Evolutionary conservation across 2,797 vertebrate genomes (phyloP), one percentile per base, ranked within the genome.

Genomic region (Sebastes cheni): DNA sequence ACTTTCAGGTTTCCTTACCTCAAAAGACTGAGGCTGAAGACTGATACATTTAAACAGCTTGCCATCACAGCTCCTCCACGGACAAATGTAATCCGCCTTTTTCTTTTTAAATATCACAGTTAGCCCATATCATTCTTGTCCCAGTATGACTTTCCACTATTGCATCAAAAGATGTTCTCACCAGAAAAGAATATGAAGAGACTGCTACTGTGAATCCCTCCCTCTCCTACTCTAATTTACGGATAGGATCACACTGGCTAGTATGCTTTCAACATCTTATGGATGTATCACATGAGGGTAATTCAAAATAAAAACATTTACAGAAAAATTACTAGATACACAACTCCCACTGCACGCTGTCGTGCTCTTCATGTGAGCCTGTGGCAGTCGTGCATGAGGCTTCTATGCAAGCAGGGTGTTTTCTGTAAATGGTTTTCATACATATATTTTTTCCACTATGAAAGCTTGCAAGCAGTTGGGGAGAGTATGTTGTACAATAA

Each of bases 121-220:
- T 81, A n/a, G 18, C 50, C 50, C 20, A 13, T 66, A 65, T 75
- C 1, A 42, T 52, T 56, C 79, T 71, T 67, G 8, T 68, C 58
- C n/a, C 30, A 54, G 64, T 23, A 23, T 85, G 55, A 67, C 75
- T 72, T 58, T 54, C 11, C 27, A 25, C 71, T 66, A 0, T 42
- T 68, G 27, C 54, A 81, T 79, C 81, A 79, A 75, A 78, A 30
- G 39, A 70, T 8, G 11, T 6, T 42, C 2, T 59, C 30, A 23
- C 5, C 42, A 52, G 59, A 65, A 59, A 46, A 56, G 22, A 52
- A 70, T 23, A 67, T 79, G 32, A 73, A 65, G 34, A 52, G 27
- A 54, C 46, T 75, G 54, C 56, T 54, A 72, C 72, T 85, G 72
- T 75, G 70, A 83, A 30, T 61, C 22, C 25, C 42, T 58, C 1